Conservation (phyloP, 53 echinoderm and acorn worm species). For the Luidia sarsii region DNA sequence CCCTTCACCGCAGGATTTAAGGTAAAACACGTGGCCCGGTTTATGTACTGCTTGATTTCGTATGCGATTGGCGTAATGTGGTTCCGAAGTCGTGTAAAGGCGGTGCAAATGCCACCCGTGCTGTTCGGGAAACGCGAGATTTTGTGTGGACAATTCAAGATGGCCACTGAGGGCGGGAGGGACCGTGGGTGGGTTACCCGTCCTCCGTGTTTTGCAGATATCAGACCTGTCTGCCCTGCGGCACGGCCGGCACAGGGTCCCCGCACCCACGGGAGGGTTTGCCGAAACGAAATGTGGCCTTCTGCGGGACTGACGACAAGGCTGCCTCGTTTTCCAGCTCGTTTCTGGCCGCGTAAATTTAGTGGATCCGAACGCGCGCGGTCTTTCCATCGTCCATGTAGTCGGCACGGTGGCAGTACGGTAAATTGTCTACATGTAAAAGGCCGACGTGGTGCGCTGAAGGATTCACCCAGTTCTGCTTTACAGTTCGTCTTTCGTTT, state of each 20-base stretch:
- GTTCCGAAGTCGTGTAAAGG: constrained; percentile 20
- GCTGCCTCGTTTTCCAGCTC: background rate
- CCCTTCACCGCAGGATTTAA: constrained; percentile 17
- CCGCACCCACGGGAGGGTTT: background rate
- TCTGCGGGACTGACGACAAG: background rate
- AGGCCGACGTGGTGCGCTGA: too few species aligned
- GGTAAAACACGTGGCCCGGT: constrained; percentile 50
- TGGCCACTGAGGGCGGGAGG: constrained; percentile 23
- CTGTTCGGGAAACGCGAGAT: constrained; percentile 1
- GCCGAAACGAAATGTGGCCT: constrained; percentile 23
- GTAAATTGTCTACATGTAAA: too few species aligned
- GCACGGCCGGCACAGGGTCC: background rate
- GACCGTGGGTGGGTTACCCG: constrained; percentile 11
- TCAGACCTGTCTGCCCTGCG: constrained; percentile 17
- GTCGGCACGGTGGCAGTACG: too few species aligned
- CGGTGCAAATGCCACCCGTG: background rate
- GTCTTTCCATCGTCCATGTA: too few species aligned
- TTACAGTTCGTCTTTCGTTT: too few species aligned
- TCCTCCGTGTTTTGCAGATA: constrained; percentile 35
- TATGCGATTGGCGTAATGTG: constrained; percentile 24
- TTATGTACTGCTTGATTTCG: constrained; percentile 50
- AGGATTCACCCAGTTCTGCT: too few species aligned
- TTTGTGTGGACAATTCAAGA: constrained; percentile 43
- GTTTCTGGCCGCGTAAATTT: constrained; percentile 14
- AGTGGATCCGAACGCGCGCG: too few species aligned